Evolutionary conservation across 2,888 invertebrate species (phyloP).

Genomic region (Leptodirus hochenwartii): DNA sequence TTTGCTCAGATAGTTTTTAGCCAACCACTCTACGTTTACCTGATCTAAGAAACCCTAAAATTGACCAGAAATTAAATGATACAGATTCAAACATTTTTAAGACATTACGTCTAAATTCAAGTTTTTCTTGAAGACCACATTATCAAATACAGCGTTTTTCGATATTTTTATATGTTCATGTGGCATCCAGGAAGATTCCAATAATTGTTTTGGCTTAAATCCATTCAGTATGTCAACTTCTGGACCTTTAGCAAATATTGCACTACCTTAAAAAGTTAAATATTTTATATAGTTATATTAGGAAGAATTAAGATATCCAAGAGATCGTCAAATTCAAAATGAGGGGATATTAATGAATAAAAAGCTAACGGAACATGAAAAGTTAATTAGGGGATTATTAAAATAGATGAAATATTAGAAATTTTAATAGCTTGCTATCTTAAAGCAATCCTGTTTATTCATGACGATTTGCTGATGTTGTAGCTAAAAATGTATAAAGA

Average conservation of each 20-base stretch:
- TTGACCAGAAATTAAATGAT: constrained; percentile 7
- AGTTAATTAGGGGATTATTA: too few species aligned
- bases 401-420: too few species aligned
- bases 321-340: too few species aligned
- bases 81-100: constrained; percentile 3
- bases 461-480: too few species aligned
- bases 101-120: constrained; percentile 22
- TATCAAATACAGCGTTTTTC: constrained; percentile 19
- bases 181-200: constrained; percentile 30
- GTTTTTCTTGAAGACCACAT: constrained; percentile 20
- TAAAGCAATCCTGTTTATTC: too few species aligned
- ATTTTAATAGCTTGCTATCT: too few species aligned
- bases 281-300: constrained; percentile 3
- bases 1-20: constrained; percentile 33
- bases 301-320: too few species aligned
- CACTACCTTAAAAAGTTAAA: constrained; percentile 24
- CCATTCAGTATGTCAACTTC: constrained; percentile 26
- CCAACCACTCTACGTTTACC: constrained; percentile 27
- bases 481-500: too few species aligned
- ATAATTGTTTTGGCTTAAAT: constrained; percentile 20
- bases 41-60: constrained; percentile 30
- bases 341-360: too few species aligned
- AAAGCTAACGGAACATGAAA: too few species aligned
- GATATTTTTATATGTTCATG: constrained; percentile 22
- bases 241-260: constrained; percentile 26